Conservation (phyloP, 1,140 invertebrate genomes). For the Brachionus asplanchnoidis region DNA sequence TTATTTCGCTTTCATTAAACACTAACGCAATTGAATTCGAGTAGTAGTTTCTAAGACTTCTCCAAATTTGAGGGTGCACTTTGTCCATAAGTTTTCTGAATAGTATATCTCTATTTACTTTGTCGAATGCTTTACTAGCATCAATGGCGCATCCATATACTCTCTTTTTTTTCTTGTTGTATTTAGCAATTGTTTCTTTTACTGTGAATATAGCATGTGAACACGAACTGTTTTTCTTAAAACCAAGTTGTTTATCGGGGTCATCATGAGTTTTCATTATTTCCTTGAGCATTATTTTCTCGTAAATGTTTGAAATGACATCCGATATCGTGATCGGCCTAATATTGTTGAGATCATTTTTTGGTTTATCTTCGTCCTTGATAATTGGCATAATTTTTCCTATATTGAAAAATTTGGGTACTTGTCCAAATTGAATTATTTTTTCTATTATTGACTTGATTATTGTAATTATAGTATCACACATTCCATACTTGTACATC, state of each 20-base stretch:
- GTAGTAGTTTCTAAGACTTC: not conserved
- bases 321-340: too few species aligned
- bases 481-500: not conserved
- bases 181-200: not conserved
- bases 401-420: too few species aligned
- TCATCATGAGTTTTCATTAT: not conserved
- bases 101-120: not conserved
- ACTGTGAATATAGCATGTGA: not conserved
- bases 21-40: not conserved
- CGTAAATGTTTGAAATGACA: too few species aligned
- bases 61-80: not conserved
- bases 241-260: not conserved
- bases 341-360: too few species aligned
- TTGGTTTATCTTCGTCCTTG: too few species aligned
- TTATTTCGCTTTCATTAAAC: not conserved
- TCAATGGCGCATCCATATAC: not conserved
- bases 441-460: not conserved
- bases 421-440: not conserved
- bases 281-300: not conserved
- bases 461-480: not conserved
- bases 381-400: too few species aligned
- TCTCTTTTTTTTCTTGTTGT: not conserved
- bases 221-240: not conserved
- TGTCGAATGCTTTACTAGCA: not conserved
- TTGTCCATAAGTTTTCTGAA: not conserved